phyloP scores from a whole-genome alignment of 2,113 vertebrate species.

The Origma solitaria region DNA sequence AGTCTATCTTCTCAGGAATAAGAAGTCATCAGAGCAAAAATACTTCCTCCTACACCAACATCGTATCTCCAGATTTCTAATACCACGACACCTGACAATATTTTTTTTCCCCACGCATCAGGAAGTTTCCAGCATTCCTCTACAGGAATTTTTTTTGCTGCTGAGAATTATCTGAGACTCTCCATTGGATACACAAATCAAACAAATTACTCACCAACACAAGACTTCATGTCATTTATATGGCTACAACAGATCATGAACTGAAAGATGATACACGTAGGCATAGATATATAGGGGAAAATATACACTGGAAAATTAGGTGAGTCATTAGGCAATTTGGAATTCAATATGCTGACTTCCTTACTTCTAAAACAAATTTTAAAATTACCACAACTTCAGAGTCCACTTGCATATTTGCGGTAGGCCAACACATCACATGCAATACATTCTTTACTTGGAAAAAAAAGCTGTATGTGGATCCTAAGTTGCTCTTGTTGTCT shows the following conservation, averaged over 20 bases:
- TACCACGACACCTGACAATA: not conserved
- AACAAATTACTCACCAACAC: not conserved
- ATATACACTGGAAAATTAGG: not conserved
- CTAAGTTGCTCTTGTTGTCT: not conserved
- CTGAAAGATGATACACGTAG: fast-evolving
- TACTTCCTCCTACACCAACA: not conserved
- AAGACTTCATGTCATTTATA: not conserved
- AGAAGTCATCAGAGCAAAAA: not conserved
- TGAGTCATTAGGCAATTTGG: not conserved
- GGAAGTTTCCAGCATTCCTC: not conserved
- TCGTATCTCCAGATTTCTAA: not conserved
- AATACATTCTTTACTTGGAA: not conserved
- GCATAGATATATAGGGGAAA: not conserved
- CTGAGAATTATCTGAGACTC: not conserved
- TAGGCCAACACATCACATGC: not conserved
- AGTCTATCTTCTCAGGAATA: not conserved
- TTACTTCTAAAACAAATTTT: not conserved
- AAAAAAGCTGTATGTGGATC: not conserved
- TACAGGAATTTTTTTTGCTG: not conserved
- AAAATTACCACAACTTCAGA: not conserved
- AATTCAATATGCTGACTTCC: not conserved
- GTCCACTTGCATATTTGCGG: not conserved
- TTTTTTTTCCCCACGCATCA: not conserved
- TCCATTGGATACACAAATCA: not conserved
- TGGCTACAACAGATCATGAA: not conserved